Base-by-base conservation (phyloP, 2,797 vertebrate genomes). In the Gouania willdenowi region DNA sequence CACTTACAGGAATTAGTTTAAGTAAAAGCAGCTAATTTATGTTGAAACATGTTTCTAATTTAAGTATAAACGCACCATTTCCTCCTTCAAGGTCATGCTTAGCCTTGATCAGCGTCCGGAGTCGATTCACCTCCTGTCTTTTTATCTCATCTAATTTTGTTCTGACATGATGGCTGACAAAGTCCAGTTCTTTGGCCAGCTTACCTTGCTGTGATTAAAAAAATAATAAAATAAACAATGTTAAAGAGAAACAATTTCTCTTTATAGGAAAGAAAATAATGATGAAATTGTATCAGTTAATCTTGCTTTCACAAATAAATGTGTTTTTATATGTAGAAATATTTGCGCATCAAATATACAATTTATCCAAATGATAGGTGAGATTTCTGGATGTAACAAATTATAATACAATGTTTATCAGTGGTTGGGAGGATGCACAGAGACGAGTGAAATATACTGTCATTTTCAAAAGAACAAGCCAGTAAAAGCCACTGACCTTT, bases 131-230 rank as follows among this genome's bases (percentile, higher is more conserved):
- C 53, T 98, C 95, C 83, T 98, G 94, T 51, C 95, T 90, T 78
- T 98, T 99, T 35, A 98, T 65, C 75, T 98, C 94, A 66, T 98
- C 96, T 68, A 98, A 85, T 32, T 90, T 93, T 50, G 94, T 95
- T 82, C 95, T 85, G 47, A 98, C 91, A 4, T 96, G 90, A 48
- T 98, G 96, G 74, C 94, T 94, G 52, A 98, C 96, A 77, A 98
- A 94, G 83, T 98, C 94, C 47, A 98, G 84, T 65, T 98, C 96
- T 86, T 93, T 93, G 65, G 94, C 94, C 62, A 98, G 86, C 47
- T 92, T 95, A 31, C 96, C 96, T 85, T 91, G 92, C 96, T 98
- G 73, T 70, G 26, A 48, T 29, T 12, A 48, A 20, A 19, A 1
- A n/a, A n/a, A n/a, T n/a, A n/a, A 48, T 28, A 19, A 5, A 12